Base-by-base conservation (phyloP, 1,140 invertebrate species). In the Andrena cerasifolii region DNA sequence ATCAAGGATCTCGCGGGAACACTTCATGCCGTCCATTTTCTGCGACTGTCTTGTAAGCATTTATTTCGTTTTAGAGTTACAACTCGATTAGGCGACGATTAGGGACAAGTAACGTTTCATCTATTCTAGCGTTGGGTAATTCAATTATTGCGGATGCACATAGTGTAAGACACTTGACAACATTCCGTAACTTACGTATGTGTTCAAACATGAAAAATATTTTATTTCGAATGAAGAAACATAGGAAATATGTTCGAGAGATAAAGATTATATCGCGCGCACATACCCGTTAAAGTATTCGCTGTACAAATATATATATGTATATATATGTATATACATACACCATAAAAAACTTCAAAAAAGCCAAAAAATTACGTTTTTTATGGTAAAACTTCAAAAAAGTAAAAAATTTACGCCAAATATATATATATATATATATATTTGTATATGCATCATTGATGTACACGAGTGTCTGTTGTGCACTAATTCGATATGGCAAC, bases 1-100 rank as follows among this genome's bases (percentile, higher is more conserved):
- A 89, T 72, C 75, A 88, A 91, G 76, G 90, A 90, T 91, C 90
- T 91, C 89, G 88, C 90, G 90, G 90, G 90, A 90, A 89, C 78
- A 90, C 67, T 87, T 79, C 84, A 91, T 89, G 88, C 90, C 90
- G 90, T 91, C 90, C 90, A 91, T 87, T 86, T 66, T 88, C 59
- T 86, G 70, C 80, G 85, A 90, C 82, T 90, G 80, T 80, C 78
- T 83, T 83, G 65, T 88, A 85, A 87, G 87, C 84, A 82, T 89
- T 84, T 85, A 85, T 45, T 76, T 75, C 31, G 2, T 71, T 63
- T 79, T 73, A 68, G 72, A 36, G 21, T n/a, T 45, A 71, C 18
- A 33, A 61, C 24, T 49, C 7, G 14, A 59, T 63, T 70, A 68
- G 45, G 21, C 65, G 31, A 59, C 47, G 33, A 65, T 82, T 62